These are phyloP conservation scores for Pungitius pungitius DNA, from an alignment of 2,113 vertebrate species.

Conservation along the genomic window DNA sequence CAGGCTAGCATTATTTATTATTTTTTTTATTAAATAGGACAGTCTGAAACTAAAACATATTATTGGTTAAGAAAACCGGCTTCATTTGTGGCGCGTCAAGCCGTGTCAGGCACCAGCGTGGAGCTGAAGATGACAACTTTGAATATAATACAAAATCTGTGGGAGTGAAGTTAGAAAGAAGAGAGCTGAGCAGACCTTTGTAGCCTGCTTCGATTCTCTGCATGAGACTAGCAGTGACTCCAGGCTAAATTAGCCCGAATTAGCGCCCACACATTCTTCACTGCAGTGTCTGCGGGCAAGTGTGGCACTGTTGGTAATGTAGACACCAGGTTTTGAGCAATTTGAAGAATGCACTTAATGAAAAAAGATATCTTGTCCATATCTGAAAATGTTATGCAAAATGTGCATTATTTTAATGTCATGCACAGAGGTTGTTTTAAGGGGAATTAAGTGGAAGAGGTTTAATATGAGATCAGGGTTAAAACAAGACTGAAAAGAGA, in stretches of 20 bases:
- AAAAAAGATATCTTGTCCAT: too few relatives aligned
- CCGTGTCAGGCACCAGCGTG: background rate
- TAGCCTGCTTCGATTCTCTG: background rate
- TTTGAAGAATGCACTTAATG: background rate
- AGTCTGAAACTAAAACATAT: background rate
- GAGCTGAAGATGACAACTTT: background rate
- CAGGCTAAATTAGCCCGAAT: background rate
- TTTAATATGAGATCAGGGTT: background rate
- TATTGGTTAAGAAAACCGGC: background rate
- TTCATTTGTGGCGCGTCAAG: background rate
- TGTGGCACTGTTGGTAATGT: background rate
- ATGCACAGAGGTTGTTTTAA: background rate
- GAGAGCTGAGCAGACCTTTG: conserved; percentile 5
- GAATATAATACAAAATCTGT: background rate
- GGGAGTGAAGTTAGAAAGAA: background rate
- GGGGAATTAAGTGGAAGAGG: background rate
- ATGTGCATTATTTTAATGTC: background rate
- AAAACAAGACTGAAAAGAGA: background rate
- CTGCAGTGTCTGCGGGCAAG: background rate
- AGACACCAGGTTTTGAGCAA: background rate
- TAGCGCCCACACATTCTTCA: background rate
- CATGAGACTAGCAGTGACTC: background rate
- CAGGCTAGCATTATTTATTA: background rate
- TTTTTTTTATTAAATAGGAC: background rate
- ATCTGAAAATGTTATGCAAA: background rate